A percentile compares a stretch with the other conserved stretches of the same genome.
Conservation (phyloP, 2,797 vertebrate species). For the Clarias fuscus region DNA sequence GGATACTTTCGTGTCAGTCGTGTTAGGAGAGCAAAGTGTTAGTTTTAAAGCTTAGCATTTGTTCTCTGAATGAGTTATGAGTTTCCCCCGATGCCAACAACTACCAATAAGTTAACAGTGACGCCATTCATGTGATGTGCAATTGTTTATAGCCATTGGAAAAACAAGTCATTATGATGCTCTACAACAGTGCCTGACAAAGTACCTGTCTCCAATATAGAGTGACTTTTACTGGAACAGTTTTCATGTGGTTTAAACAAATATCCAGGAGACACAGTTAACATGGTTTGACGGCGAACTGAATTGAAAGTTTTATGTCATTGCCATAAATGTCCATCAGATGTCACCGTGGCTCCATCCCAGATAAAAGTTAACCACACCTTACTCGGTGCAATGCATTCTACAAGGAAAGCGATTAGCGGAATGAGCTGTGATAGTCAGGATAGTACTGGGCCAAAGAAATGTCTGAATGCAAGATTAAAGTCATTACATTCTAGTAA, state of each 20-base stretch:
- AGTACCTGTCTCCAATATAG: background rate
- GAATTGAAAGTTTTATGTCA: background rate
- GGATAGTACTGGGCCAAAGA: conserved; percentile 10
- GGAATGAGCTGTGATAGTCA: conserved; percentile 26
- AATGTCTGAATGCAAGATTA: conserved; percentile 14
- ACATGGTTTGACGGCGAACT: background rate
- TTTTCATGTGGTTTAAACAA: background rate
- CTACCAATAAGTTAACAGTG: background rate
- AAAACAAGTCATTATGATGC: background rate
- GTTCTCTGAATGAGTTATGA: background rate
- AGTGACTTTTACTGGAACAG: background rate
- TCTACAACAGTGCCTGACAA: background rate
- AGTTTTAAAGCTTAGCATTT: background rate
- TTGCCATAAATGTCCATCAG: conserved; percentile 36
- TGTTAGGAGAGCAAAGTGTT: background rate
- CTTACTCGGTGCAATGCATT: background rate
- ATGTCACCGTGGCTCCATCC: conserved; percentile 46
- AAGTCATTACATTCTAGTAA: conserved; percentile 27
- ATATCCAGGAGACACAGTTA: background rate
- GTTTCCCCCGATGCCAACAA: background rate
- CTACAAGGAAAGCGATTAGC: conserved; percentile 12
- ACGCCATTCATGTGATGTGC: background rate
- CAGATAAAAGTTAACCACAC: conserved; percentile 5
- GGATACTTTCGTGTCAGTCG: too few relatives aligned
- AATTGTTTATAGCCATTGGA: background rate